phyloP scores from a whole-genome alignment of 2,888 invertebrate species.

The Mellilla xanthometata region DNA sequence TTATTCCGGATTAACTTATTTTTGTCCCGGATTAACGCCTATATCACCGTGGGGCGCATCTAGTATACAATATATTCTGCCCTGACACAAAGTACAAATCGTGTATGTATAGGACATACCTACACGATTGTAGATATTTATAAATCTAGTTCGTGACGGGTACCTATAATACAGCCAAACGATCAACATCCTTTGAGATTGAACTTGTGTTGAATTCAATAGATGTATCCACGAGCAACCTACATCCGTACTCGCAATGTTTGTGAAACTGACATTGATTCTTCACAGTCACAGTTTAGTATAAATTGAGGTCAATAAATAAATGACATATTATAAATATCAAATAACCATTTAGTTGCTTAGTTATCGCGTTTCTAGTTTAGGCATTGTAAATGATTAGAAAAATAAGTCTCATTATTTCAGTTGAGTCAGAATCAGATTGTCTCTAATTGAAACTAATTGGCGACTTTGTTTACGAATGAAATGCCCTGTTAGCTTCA shows the following conservation, averaged over 20 bases:
- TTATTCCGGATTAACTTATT: too few relatives aligned
- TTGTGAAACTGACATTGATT: slow-evolving; percentile 6
- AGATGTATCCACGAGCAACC: background rate
- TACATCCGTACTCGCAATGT: too few relatives aligned
- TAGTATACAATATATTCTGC: too few relatives aligned
- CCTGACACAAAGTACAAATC: too few relatives aligned
- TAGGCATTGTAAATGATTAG: too few relatives aligned
- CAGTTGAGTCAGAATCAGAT: slow-evolving; percentile 21
- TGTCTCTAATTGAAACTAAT: slow-evolving; percentile 39
- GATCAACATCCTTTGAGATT: slow-evolving; percentile 17
- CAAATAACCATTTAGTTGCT: background rate
- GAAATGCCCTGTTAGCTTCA: background rate
- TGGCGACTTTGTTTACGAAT: slow-evolving; percentile 9
- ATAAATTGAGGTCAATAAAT: background rate
- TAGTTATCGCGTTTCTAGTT: background rate
- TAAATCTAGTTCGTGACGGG: background rate
- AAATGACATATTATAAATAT: background rate
- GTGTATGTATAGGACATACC: too few relatives aligned
- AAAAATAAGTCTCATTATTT: slow-evolving; percentile 9
- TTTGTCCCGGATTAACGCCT: too few relatives aligned
- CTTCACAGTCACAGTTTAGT: slow-evolving; percentile 8
- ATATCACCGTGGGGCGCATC: too few relatives aligned
- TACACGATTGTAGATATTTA: too few relatives aligned
- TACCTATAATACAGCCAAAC: slow-evolving; percentile 4
- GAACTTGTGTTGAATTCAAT: slow-evolving; percentile 4